Base-by-base conservation (phyloP, 2,888 invertebrate genomes). In the Arge pagana region DNA sequence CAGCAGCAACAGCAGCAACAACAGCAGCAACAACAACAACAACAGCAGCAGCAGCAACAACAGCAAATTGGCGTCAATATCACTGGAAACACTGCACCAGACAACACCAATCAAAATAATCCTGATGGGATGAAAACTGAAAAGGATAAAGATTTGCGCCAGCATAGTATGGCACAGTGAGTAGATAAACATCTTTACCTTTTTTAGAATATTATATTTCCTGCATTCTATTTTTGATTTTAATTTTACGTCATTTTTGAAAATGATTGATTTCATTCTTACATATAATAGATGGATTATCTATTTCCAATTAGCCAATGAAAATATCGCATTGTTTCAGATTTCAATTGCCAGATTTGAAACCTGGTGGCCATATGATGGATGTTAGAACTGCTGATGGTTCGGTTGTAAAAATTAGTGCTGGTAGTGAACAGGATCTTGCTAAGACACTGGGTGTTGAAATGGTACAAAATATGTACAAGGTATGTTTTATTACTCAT, bases 391-490 rank as follows among this genome's bases (percentile, higher is more conserved):
- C 83, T n/a, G 79, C 82, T 0, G 88, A 89, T 70, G 88, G 88
- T 4, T 85, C 85, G 11, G 85, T 89, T 3, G 85, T 89, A 15
- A 89, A 89, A 77, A 87, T 88, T 61, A 85, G 86, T 19, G 83
- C 86, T 0, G 84, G 85, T 13, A 81, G 80, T 57, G 83, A 83
- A 53, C 83, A 83, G 66, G 83, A 83, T 64, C 72, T 83, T 53
- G 80, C 81, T 49, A 83, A 84, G 77, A 80, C 83, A 3, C 77
- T 85, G 50, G 80, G 85, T 0, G 84, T 84, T 15, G 86, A 88
- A 64, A 88, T 90, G 80, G 85, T 90, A 59, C 88, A 90, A 74
- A 88, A 87, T 70, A 88, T 88, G 86, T 88, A 88, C 70, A 88
- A 88, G 79, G 85, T 86, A 53, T 58, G 48, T 37, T 7, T 8